Conservation (phyloP, 2,113 vertebrate genomes). For the Paraplagusia blochii region DNA sequence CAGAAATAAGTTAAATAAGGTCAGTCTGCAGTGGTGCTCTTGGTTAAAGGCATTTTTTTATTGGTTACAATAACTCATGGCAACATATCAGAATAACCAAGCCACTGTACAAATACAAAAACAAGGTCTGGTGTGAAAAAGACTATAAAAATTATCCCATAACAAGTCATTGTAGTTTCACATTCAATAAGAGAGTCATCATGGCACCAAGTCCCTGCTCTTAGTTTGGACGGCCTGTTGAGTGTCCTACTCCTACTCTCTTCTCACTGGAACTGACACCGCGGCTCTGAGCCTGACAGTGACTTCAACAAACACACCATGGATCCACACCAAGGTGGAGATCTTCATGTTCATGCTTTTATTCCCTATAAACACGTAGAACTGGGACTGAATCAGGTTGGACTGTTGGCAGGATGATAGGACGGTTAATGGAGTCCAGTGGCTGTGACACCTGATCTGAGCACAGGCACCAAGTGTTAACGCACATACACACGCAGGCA, state of each 20-base stretch:
- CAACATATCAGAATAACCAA: conserved; percentile 88
- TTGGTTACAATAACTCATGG: conserved; percentile 96
- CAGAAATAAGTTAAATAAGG: not conserved
- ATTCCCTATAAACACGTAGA: not conserved
- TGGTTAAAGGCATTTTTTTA: conserved; percentile 94
- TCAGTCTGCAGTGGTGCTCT: conserved; percentile 27
- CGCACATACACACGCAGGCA: not conserved
- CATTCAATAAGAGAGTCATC: conserved; percentile 82
- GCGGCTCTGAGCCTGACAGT: too few species aligned
- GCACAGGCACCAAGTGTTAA: conserved; percentile 56
- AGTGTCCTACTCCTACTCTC: too few species aligned
- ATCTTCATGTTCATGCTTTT: too few species aligned
- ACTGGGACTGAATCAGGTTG: conserved; percentile 7
- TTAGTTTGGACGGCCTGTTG: conserved; percentile 55
- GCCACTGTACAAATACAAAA: conserved; percentile 92
- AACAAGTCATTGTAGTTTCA: conserved; percentile 85
- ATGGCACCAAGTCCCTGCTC: conserved; percentile 83
- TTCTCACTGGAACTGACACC: too few species aligned
- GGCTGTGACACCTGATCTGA: conserved; percentile 45
- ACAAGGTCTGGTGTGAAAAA: conserved; percentile 81
- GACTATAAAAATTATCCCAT: conserved; percentile 86
- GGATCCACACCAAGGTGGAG: too few species aligned
- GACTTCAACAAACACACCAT: too few species aligned
- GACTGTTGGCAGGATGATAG: conserved; percentile 12
- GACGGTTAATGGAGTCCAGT: not conserved